Percentiles rank a stretch among this genome's conserved stretches.
Evolutionary conservation across 92 coral and sea anemone species (phyloP).

Genomic region (Parazoanthus darwini): DNA sequence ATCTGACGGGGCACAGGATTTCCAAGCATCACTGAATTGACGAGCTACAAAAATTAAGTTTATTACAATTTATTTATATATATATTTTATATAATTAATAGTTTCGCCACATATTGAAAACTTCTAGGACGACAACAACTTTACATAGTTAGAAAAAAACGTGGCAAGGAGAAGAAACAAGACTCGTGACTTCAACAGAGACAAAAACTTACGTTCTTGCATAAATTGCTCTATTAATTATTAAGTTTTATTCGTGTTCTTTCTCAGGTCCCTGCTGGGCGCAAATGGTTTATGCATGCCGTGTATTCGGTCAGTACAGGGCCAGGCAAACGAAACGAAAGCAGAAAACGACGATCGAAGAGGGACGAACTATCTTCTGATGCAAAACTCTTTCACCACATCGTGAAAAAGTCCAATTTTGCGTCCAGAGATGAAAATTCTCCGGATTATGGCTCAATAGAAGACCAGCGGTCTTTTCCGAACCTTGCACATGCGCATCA

Average conservation of each 20-base stretch:
- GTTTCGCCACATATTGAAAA: too few species aligned
- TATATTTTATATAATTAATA: too few species aligned
- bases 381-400: constrained; percentile 13
- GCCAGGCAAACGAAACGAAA: constrained; percentile 38
- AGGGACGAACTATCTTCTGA: background rate
- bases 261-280: constrained; percentile 85
- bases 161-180: too few species aligned
- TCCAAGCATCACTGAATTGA: too few species aligned
- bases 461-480: constrained; percentile 17
- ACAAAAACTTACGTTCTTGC: background rate
- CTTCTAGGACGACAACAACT: too few species aligned
- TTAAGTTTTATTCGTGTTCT: background rate
- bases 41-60: too few species aligned
- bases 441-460: background rate
- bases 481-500: constrained; percentile 10
- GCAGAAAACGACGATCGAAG: constrained; percentile 47
- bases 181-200: background rate
- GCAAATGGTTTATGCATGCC: constrained; percentile 97
- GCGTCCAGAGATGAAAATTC: constrained; percentile 8
- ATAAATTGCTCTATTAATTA: background rate
- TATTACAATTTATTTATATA: too few species aligned
- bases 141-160: too few species aligned
- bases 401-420: constrained; percentile 27
- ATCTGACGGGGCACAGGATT: too few species aligned
- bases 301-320: constrained; percentile 88